A percentile compares a stretch with the other conserved stretches of the same genome.
Evolutionary conservation across 2,797 vertebrate genomes (phyloP).

Genomic region (Pangasius djambal): DNA sequence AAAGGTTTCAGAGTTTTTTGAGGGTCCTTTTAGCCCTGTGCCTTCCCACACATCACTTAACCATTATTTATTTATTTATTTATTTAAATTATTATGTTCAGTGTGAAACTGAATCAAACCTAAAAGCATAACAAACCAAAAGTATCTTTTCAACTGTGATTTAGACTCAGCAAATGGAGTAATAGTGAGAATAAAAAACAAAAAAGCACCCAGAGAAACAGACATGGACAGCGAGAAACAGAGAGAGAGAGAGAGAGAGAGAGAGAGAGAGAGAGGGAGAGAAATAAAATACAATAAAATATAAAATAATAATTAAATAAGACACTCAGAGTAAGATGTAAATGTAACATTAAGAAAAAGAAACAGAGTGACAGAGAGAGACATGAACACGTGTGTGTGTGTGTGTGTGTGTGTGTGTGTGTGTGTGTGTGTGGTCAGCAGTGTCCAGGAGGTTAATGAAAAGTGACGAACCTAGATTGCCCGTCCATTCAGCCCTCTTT

Average conservation of each 20-base stretch:
- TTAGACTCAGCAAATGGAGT: not conserved
- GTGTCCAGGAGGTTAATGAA: constrained; percentile 81
- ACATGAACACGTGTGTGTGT: not conserved
- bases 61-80: not conserved
- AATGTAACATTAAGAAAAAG: not conserved
- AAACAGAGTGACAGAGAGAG: not conserved
- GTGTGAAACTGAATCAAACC: not conserved
- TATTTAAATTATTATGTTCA: not conserved
- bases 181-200: not conserved
- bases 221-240: not conserved
- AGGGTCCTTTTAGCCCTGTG: not conserved
- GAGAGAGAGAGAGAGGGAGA: not conserved
- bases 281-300: not conserved
- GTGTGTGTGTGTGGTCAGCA: constrained; percentile 58
- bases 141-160: not conserved
- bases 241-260: not conserved
- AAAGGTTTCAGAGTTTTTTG: not conserved
- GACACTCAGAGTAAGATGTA: not conserved
- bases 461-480: constrained; percentile 80
- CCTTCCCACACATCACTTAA: constrained; percentile 3
- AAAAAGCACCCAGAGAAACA: not conserved
- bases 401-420: constrained; percentile 29
- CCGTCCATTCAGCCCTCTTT: constrained; percentile 70
- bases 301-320: not conserved
- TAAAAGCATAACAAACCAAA: no score